Conservation (phyloP, 2,797 vertebrate genomes). For the Myotis myotis region DNA sequence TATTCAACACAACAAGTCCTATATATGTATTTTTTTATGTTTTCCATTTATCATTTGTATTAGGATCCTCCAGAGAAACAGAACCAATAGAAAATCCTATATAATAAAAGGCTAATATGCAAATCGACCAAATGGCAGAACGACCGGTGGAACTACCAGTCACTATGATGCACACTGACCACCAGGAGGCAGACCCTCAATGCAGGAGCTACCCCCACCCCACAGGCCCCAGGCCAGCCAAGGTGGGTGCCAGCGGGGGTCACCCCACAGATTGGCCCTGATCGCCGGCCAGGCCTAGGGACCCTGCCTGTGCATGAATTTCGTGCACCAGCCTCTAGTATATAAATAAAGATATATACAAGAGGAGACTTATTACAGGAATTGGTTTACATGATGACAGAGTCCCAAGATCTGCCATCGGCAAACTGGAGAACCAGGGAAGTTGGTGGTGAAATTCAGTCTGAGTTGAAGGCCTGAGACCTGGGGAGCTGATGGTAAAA, state of each 20-base stretch:
- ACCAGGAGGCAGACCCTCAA: too few relatives aligned
- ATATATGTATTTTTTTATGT: neutral
- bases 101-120: too few relatives aligned
- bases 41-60: neutral
- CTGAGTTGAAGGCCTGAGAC: neutral
- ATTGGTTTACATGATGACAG: neutral
- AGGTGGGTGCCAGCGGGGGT: too few relatives aligned
- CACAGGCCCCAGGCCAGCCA: too few relatives aligned
- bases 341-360: neutral
- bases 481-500: neutral
- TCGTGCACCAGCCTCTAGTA: too few relatives aligned
- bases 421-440: neutral
- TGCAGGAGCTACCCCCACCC: too few relatives aligned
- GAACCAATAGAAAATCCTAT: neutral
- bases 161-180: too few relatives aligned
- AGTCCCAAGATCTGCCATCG: neutral
- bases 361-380: neutral
- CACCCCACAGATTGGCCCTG: too few relatives aligned
- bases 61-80: neutral
- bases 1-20: neutral
- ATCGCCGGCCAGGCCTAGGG: too few relatives aligned
- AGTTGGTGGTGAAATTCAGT: neutral
- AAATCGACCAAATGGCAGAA: too few relatives aligned
- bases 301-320: too few relatives aligned
- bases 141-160: accelerated